phyloP scores from a whole-genome alignment of 1,140 invertebrate species.

The Drosophila setifemur region DNA sequence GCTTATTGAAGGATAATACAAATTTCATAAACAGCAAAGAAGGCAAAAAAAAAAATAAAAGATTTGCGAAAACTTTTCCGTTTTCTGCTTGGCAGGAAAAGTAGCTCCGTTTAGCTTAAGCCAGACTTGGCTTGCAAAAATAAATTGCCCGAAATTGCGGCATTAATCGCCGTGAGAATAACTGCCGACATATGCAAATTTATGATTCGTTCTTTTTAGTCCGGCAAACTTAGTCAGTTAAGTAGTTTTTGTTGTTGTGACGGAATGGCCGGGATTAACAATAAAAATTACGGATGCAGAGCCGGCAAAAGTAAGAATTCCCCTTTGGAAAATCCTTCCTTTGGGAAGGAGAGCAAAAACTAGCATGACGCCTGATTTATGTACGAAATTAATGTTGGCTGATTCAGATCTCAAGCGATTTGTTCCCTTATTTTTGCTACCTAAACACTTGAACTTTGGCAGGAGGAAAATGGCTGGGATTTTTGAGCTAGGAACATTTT shows the following conservation, averaged over 20 bases:
- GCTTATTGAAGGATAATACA: background rate
- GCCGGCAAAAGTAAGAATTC: background rate
- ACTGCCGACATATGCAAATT: slow-evolving; percentile 30
- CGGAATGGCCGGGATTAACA: slow-evolving; percentile 4
- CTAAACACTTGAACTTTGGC: background rate
- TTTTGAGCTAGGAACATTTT: slow-evolving; percentile 1
- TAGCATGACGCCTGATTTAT: background rate
- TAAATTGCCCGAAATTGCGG: slow-evolving; percentile 8
- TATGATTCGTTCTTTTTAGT: background rate
- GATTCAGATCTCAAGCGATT: slow-evolving; percentile 11
- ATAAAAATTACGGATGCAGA: background rate
- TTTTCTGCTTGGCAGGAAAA: background rate
- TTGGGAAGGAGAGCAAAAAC: background rate
- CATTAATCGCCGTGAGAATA: slow-evolving; percentile 22
- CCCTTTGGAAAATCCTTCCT: background rate
- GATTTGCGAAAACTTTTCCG: background rate
- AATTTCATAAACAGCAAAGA: background rate
- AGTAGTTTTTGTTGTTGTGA: slow-evolving; percentile 17
- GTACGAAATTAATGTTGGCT: slow-evolving; percentile 2
- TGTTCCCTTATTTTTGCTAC: background rate
- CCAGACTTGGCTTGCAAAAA: too few species aligned
- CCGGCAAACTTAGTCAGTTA: slow-evolving; percentile 7
- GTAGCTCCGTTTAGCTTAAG: background rate
- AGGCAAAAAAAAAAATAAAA: background rate
- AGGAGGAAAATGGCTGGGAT: background rate